Evolutionary conservation across 2,113 vertebrate genomes (phyloP).

Genomic region (Tichodroma muraria): DNA sequence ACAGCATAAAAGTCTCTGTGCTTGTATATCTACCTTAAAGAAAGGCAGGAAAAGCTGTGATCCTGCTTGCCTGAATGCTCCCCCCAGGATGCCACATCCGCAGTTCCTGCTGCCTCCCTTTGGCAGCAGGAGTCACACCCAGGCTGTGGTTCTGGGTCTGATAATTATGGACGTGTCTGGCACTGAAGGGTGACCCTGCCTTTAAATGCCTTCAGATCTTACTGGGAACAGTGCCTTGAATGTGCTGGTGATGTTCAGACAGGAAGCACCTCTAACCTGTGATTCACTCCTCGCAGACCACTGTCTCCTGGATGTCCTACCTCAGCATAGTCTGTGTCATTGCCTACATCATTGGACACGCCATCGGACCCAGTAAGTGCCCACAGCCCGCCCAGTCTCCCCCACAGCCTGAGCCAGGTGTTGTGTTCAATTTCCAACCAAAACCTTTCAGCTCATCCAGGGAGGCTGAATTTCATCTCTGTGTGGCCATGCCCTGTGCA

Average conservation of each 20-base stretch:
- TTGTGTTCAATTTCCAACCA: background rate
- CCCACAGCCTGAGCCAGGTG: background rate
- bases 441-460: background rate
- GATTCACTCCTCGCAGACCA: background rate
- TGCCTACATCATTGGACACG: slow-evolving; percentile 84
- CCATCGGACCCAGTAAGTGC: slow-evolving; percentile 88
- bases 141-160: background rate
- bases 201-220: background rate
- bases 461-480: background rate
- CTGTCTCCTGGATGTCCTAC: slow-evolving; percentile 82
- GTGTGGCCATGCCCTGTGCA: background rate
- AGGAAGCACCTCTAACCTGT: background rate
- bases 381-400: too few species aligned
- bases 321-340: slow-evolving; percentile 85
- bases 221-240: background rate
- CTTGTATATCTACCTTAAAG: background rate
- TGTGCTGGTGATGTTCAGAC: background rate
- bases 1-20: background rate
- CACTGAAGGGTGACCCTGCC: background rate
- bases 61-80: background rate
- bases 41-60: background rate
- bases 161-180: fast-evolving
- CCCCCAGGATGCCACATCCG: background rate
- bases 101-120: background rate
- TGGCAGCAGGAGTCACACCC: background rate